Evolutionary conservation across 2,113 vertebrate genomes (phyloP).

Genomic region (Ovis canadensis): DNA sequence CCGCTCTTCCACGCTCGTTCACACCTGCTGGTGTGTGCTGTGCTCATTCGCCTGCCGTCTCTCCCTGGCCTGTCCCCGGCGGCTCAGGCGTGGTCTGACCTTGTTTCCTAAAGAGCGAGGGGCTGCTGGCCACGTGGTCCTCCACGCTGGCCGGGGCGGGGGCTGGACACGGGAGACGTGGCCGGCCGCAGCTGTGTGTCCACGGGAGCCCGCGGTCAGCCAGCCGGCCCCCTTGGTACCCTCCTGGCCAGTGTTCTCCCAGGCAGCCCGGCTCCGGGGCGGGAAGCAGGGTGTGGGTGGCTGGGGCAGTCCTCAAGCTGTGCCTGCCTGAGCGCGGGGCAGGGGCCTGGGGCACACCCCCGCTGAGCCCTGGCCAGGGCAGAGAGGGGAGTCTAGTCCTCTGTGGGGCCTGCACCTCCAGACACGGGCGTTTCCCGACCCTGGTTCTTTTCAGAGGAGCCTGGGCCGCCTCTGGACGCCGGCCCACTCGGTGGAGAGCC

Average conservation of each 20-base stretch:
- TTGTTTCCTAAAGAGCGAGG: background rate
- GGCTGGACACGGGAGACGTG: background rate
- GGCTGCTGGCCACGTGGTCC: background rate
- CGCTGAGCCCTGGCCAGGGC: background rate
- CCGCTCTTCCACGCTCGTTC: accelerated
- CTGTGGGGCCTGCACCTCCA: background rate
- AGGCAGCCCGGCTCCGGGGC: background rate
- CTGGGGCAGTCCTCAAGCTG: accelerated
- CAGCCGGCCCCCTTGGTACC: background rate
- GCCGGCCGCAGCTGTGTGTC: accelerated
- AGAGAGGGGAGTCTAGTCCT: accelerated
- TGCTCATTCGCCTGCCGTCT: accelerated
- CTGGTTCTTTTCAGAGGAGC: background rate
- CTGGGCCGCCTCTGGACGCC: background rate
- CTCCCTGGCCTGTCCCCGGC: background rate
- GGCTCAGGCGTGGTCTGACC: accelerated
- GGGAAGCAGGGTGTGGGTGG: accelerated
- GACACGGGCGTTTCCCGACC: accelerated
- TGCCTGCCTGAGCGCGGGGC: background rate
- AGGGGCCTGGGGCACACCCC: accelerated
- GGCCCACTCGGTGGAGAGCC: no score
- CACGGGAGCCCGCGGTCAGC: background rate
- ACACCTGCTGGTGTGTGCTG: accelerated
- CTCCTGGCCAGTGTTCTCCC: background rate
- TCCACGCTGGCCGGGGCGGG: accelerated